Evolutionary conservation across 2,797 vertebrate genomes (phyloP).

Genomic region (Dryobates pubescens): DNA sequence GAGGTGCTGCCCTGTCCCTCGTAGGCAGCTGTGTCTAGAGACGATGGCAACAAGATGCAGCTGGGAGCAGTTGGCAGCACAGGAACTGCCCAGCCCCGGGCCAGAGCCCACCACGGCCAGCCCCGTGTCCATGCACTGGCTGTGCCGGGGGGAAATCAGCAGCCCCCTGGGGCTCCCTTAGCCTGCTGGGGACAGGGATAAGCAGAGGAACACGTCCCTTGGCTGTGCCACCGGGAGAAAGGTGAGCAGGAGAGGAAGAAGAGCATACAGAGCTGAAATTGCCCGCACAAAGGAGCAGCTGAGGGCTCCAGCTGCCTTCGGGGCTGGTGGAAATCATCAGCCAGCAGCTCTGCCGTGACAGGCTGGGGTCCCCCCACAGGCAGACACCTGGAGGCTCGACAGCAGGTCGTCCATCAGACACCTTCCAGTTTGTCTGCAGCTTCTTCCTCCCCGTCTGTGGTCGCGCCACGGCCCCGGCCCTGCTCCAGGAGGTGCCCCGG

Average conservation of each 20-base stretch:
- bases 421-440: not conserved
- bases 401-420: not conserved
- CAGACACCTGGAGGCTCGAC: not conserved
- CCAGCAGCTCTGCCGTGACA: rapidly evolving
- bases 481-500: not conserved
- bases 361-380: not conserved
- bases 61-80: not conserved
- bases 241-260: not conserved
- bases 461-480: not conserved
- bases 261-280: not conserved
- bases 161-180: not conserved
- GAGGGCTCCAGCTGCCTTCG: not conserved
- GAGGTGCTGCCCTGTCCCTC: not conserved
- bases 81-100: not conserved
- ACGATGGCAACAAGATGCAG: not conserved
- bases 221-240: not conserved
- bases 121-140: rapidly evolving
- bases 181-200: not conserved
- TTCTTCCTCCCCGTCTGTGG: not conserved
- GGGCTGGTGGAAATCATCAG: not conserved
- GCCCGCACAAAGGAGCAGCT: rapidly evolving
- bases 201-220: not conserved
- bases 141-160: not conserved
- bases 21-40: not conserved
- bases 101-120: not conserved